Evolutionary conservation across 1,140 invertebrate genomes (phyloP).

Genomic region (Aphelenchoides fujianensis): DNA sequence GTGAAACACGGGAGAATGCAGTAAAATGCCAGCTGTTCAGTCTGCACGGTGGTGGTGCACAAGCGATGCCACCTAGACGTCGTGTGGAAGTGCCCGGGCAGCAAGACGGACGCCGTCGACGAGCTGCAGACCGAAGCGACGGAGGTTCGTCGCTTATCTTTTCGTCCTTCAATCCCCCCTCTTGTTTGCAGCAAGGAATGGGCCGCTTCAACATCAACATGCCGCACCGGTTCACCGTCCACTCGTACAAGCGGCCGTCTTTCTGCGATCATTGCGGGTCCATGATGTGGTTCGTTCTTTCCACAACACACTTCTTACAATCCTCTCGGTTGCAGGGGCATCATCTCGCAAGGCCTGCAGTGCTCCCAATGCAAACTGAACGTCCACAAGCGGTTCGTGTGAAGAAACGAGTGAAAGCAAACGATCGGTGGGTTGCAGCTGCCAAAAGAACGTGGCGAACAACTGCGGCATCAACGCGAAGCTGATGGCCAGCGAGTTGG

Average conservation of each 20-base stretch:
- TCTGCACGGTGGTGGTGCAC: conserved; percentile 90
- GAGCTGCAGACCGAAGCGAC: conserved; percentile 77
- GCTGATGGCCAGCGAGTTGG: conserved; percentile 85
- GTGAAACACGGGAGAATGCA: no score
- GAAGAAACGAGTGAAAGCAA: conserved; percentile 23
- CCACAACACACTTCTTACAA: no score
- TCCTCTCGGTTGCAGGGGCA: no score
- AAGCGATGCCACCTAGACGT: conserved; percentile 93
- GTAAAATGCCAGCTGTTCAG: no score
- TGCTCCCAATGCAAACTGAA: conserved; percentile 96
- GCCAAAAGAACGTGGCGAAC: conserved; percentile 97
- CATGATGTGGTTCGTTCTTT: no score
- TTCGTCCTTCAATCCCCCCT: no score
- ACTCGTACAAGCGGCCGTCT: conserved; percentile 92
- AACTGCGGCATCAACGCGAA: conserved; percentile 98
- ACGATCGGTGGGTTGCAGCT: conserved; percentile 66
- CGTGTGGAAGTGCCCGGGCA: conserved; percentile 87
- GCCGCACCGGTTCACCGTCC: conserved; percentile 83
- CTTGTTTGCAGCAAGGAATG: conserved; percentile 44
- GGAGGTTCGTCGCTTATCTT: conserved; percentile 87
- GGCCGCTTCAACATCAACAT: conserved; percentile 88
- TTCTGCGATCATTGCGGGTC: conserved; percentile 98
- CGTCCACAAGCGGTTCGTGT: conserved; percentile 77
- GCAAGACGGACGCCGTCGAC: conserved; percentile 70
- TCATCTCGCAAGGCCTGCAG: conserved; percentile 90